These are phyloP conservation scores for Belonocnema kinseyi DNA, from an alignment of 1,140 invertebrate species.

Conservation along the genomic window DNA sequence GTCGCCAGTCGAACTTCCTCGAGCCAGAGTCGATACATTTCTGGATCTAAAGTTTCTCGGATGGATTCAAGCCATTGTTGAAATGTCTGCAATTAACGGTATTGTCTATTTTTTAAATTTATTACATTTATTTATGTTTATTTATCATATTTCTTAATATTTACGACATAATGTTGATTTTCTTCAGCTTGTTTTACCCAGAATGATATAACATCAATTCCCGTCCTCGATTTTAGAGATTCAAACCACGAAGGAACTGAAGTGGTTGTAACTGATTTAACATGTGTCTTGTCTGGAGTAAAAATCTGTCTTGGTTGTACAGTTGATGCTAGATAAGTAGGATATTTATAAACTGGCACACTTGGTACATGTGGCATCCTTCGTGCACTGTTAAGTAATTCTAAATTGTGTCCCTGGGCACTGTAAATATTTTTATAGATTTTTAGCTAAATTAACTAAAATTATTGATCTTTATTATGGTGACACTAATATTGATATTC, in stretches of 20 bases:
- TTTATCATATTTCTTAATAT: background rate
- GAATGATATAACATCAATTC: slow-evolving; percentile 43
- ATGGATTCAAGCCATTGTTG: slow-evolving; percentile 56
- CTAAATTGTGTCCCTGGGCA: background rate
- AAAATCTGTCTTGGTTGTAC: too few species aligned
- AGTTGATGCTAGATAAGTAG: too few species aligned
- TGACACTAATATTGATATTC: too few species aligned
- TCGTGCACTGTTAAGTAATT: background rate
- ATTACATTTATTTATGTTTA: too few species aligned
- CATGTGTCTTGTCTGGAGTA: too few species aligned
- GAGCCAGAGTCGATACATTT: slow-evolving; percentile 52
- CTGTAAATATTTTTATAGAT: background rate
- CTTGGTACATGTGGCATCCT: background rate
- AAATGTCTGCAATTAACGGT: slow-evolving; percentile 51
- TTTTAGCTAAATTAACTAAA: background rate
- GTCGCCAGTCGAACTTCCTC: slow-evolving; percentile 46
- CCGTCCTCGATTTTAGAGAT: slow-evolving; percentile 47
- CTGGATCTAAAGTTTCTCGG: slow-evolving; percentile 42
- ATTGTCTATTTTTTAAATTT: too few species aligned
- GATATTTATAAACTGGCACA: background rate
- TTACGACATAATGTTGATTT: slow-evolving; percentile 9
- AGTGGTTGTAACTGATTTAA: background rate
- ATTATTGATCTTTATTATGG: too few species aligned
- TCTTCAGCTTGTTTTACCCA: slow-evolving; percentile 50
- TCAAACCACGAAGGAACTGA: slow-evolving; percentile 47